phyloP scores from a whole-genome alignment of 1,140 invertebrate genomes.

The Oryctes rhinoceros region DNA sequence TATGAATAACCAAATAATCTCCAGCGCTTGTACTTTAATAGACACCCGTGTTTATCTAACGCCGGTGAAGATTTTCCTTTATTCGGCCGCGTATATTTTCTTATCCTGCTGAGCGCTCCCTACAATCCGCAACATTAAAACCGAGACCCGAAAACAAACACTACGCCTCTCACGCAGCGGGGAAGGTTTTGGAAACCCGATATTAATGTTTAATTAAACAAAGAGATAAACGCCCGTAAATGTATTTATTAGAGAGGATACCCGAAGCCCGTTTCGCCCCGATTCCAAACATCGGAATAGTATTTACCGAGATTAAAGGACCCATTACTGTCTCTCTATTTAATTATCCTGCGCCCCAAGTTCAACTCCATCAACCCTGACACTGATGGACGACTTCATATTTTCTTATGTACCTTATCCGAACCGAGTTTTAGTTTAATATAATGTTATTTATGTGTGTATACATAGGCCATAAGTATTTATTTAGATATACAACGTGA shows the following conservation, averaged over 20 bases:
- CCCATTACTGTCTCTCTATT: slow-evolving; percentile 33
- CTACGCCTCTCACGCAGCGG: background rate
- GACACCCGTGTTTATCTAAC: background rate
- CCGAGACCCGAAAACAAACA: background rate
- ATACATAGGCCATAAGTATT: background rate
- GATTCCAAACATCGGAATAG: slow-evolving; percentile 34
- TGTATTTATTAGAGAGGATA: slow-evolving; percentile 24
- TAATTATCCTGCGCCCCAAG: slow-evolving; percentile 5
- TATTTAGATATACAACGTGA: background rate
- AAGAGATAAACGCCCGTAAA: slow-evolving; percentile 30
- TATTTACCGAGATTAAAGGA: slow-evolving; percentile 33
- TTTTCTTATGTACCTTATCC: background rate
- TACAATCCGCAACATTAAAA: slow-evolving; percentile 24
- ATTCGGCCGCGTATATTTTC: background rate
- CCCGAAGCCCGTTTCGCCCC: background rate
- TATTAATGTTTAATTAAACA: slow-evolving; percentile 37
- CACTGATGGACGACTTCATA: slow-evolving; percentile 36
- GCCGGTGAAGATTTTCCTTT: background rate
- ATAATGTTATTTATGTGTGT: background rate
- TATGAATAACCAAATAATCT: background rate
- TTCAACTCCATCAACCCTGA: slow-evolving; percentile 31
- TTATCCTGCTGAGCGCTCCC: background rate
- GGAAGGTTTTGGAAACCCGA: slow-evolving; percentile 18
- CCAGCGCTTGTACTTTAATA: background rate
- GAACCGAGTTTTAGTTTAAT: background rate